Evolutionary conservation across 2,797 vertebrate species (phyloP), one percentile per base, ranked within the genome.

Genomic region (Mus spretus): DNA sequence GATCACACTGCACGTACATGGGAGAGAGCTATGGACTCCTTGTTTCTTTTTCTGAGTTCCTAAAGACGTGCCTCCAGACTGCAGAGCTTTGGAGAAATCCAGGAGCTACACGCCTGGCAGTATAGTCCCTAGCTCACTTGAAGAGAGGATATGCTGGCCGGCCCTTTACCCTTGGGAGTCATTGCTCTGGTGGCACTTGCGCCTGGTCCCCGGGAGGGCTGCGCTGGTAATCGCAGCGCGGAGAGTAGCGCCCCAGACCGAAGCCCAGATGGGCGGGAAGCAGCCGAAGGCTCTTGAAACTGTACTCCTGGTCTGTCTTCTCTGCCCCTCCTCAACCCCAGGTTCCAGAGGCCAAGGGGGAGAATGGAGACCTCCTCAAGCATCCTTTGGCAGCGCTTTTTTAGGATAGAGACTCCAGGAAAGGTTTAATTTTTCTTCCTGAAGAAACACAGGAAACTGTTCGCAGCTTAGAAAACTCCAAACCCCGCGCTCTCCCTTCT

Each of bases 401-500:
- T 81, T 87, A 59, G 92, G 59, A 89, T 40, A 34, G 89, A 96
- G 96, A 55, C 59, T 4, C 80, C 77, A 3, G 63, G 86, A 95
- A 50, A 89, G 89, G 67, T 91, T 97, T 96, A 91, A 96, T 97
- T 96, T 97, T 94, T 63, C 70, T 96, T 97, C 90, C 65, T 26
- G 47, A 95, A 91, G 94, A 96, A 95, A 97, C 94, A 47, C 92
- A 96, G 96, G 94, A 92, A 97, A 98, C 95, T 96, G 95, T 98
- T 94, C 47, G 40, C 79, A 91, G 97, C 95, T 92, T 96, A 95
- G 95, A 97, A 97, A 97, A 98, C 95, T 98, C 96, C 92, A 94
- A 96, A 93, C 82, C 77, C 96, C 91, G 80, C 86, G 85, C 87
- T 86, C 92, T 88, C 53, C 87, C 91, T 90, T 90, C 94, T 83